Percentiles rank a stretch among this genome's conserved stretches.
Conservation (phyloP, 2,888 invertebrate genomes). For the Leucozona laternaria region DNA sequence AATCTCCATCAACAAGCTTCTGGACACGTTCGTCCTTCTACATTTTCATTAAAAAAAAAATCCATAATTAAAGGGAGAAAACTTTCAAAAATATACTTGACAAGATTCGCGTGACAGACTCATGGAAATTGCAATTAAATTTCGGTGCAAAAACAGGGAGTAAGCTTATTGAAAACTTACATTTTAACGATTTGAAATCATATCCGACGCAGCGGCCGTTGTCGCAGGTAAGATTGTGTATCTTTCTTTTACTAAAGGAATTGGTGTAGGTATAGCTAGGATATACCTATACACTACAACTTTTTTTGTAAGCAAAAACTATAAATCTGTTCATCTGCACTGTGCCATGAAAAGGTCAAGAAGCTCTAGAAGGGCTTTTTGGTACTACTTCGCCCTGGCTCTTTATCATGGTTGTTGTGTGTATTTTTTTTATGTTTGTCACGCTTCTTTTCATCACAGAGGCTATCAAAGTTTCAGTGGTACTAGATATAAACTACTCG, state of each 20-base stretch:
- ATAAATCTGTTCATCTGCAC: constrained; percentile 66
- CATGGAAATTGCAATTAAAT: constrained; percentile 65
- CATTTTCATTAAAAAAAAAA: neutral
- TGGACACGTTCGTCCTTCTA: constrained; percentile 14
- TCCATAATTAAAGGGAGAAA: constrained; percentile 24
- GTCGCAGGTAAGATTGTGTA: constrained; percentile 2
- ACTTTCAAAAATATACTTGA: constrained; percentile 54
- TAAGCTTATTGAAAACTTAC: constrained; percentile 31
- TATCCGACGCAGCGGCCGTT: neutral
- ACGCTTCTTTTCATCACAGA: constrained; percentile 29
- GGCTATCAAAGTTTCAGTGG: constrained; percentile 49
- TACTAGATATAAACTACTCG: constrained; percentile 51
- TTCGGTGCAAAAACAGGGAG: constrained; percentile 6
- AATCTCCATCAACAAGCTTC: constrained; percentile 21
- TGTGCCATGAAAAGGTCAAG: constrained; percentile 67
- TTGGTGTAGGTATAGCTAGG: neutral
- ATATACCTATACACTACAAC: neutral
- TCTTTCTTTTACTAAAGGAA: neutral
- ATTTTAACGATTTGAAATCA: constrained; percentile 2
- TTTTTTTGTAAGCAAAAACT: constrained; percentile 24
- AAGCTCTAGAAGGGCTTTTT: constrained; percentile 44
- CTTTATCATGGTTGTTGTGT: constrained; percentile 31
- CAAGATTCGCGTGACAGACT: constrained; percentile 63
- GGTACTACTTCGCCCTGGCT: constrained; percentile 39
- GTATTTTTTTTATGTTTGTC: neutral